A percentile compares a stretch with the other conserved stretches of the same genome.
Conservation (phyloP, 2,797 vertebrate species). For the Argyrosomus regius region DNA sequence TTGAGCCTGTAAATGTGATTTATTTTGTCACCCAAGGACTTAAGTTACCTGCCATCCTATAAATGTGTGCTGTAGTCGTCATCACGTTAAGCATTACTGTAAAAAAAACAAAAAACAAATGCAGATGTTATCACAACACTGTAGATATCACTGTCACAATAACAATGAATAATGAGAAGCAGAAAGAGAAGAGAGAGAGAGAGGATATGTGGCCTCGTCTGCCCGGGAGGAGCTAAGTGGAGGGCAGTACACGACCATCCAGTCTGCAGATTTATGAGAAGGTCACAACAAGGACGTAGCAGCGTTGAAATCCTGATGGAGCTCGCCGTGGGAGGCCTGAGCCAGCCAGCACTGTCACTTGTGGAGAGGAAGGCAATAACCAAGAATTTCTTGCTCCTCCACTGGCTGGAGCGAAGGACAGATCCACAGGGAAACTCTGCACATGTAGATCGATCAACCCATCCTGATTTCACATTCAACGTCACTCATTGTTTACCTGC, state of each 20-base stretch:
- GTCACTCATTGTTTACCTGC: slow-evolving; percentile 33
- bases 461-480: slow-evolving; percentile 12
- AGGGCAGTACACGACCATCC: not conserved
- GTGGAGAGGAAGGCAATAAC: slow-evolving; percentile 27
- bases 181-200: not conserved
- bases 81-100: slow-evolving; percentile 34
- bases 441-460: slow-evolving; percentile 6
- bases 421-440: slow-evolving; percentile 11
- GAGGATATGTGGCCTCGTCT: not conserved
- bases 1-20: slow-evolving; percentile 41
- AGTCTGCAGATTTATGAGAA: slow-evolving; percentile 63
- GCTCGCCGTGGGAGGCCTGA: slow-evolving; percentile 41
- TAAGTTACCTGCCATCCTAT: slow-evolving; percentile 9
- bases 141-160: slow-evolving; percentile 48
- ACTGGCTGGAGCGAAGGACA: not conserved
- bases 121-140: slow-evolving; percentile 49
- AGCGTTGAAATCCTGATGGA: slow-evolving; percentile 54
- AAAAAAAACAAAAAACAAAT: not conserved
- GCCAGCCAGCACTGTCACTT: slow-evolving; percentile 35
- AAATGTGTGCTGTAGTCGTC: slow-evolving; percentile 39
- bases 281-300: slow-evolving; percentile 68
- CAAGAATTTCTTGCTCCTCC: slow-evolving; percentile 16
- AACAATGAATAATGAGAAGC: slow-evolving; percentile 7
- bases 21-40: slow-evolving; percentile 29
- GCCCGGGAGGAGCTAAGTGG: slow-evolving; percentile 11